Percentiles rank a stretch among this genome's conserved stretches.
Conservation (phyloP, 2,888 invertebrate species). For the Philonicus albiceps region DNA sequence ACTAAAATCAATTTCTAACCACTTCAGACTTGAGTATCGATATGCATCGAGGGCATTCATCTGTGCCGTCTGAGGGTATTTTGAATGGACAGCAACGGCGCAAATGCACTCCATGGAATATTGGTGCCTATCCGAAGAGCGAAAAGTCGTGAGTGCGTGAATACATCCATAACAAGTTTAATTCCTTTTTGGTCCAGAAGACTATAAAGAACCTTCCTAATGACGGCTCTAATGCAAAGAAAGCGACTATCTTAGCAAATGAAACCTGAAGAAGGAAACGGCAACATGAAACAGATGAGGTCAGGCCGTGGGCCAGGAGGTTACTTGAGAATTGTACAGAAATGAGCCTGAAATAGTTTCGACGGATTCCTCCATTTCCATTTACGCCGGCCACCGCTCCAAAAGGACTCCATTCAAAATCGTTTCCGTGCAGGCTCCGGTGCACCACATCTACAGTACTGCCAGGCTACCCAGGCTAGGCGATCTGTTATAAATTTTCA, state of each 20-base stretch:
- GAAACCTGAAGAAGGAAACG: slow-evolving; percentile 42
- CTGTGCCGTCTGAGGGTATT: background rate
- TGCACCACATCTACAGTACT: background rate
- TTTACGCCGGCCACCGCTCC: slow-evolving; percentile 25
- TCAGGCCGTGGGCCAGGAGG: slow-evolving; percentile 39
- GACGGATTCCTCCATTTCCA: slow-evolving; percentile 38
- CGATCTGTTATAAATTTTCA: slow-evolving; percentile 37
- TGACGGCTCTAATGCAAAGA: slow-evolving; percentile 44
- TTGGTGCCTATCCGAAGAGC: slow-evolving; percentile 24
- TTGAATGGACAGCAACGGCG: slow-evolving; percentile 20
- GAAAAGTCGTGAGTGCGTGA: slow-evolving; percentile 48
- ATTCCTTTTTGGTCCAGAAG: slow-evolving; percentile 46
- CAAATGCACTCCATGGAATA: slow-evolving; percentile 13
- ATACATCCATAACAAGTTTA: slow-evolving; percentile 47
- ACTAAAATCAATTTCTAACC: slow-evolving; percentile 38
- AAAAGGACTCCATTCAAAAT: slow-evolving; percentile 41
- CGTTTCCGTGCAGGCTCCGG: background rate
- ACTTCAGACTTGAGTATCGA: slow-evolving; percentile 28
- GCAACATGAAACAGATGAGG: slow-evolving; percentile 46
- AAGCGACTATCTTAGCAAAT: slow-evolving; percentile 42
- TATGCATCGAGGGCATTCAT: slow-evolving; percentile 38
- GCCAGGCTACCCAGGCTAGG: background rate
- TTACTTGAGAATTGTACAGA: slow-evolving; percentile 40
- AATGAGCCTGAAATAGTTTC: slow-evolving; percentile 36
- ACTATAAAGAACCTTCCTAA: slow-evolving; percentile 46